These are phyloP conservation scores for Hippocampus mohnikei DNA, from an alignment of 2,113 vertebrate genomes.

Conservation along the genomic window DNA sequence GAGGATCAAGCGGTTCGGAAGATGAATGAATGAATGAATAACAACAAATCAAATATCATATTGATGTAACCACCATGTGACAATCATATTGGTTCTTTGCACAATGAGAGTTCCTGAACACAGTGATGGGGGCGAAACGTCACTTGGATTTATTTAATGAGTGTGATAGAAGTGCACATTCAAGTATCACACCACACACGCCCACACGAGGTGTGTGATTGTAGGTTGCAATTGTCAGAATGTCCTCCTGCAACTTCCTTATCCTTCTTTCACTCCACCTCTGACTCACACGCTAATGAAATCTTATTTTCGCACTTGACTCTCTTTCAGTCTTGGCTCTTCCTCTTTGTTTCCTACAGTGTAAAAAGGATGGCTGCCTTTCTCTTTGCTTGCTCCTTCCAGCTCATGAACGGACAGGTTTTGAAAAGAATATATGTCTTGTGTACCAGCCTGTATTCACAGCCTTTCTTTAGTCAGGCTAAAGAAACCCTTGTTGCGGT, in stretches of 20 bases:
- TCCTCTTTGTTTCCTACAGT: conserved; percentile 7
- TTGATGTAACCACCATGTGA: neutral
- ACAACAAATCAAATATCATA: neutral
- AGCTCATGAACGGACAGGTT: conserved; percentile 23
- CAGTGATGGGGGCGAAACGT: conserved; percentile 6
- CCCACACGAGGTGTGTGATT: conserved; percentile 24
- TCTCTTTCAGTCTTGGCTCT: conserved; percentile 2
- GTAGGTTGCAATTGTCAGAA: conserved; percentile 41
- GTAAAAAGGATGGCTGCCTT: conserved; percentile 5
- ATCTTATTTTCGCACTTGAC: neutral
- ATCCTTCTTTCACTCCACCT: conserved; percentile 2
- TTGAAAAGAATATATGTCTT: conserved; percentile 30
- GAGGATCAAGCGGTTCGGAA: too few relatives aligned
- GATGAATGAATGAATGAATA: too few relatives aligned
- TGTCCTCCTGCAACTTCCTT: neutral
- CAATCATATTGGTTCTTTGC: conserved; percentile 52
- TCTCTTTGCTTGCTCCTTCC: conserved; percentile 6
- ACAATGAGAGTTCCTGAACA: conserved; percentile 40
- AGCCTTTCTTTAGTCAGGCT: conserved; percentile 12
- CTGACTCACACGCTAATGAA: neutral
- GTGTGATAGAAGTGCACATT: conserved; percentile 45
- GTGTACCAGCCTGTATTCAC: conserved; percentile 43
- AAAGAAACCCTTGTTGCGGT: conserved; percentile 23
- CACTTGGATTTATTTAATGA: conserved; percentile 30
- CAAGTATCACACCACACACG: conserved; percentile 32